Base-by-base conservation (phyloP, 2,113 vertebrate species). In the Rhinichthys klamathensis region DNA sequence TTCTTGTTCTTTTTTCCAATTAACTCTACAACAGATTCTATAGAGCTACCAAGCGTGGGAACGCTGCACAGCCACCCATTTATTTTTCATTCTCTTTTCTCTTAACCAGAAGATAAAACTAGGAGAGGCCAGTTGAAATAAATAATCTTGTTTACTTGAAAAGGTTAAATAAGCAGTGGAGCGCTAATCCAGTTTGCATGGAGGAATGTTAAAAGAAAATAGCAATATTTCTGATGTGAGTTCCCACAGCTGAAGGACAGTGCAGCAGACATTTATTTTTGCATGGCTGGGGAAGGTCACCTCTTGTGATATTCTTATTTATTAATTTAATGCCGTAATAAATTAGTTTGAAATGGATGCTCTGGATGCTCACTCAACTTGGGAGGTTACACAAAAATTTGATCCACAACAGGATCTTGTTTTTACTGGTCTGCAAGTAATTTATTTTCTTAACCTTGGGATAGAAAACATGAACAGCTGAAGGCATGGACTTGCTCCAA, bases 261-360 rank as follows among this genome's bases (percentile, higher is more conserved):
- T 88, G 70, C 49, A 25, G 82, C 21, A 0, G 41, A 41, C 38
- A 91, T 93, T 92, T 89, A 91, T 91, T 91, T 92, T 93, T 92
- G 80, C 41, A 88, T 30, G 83, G 88, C 76, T 87, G 76, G 72
- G 85, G 85, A 92, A 93, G 90, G 87, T 92, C 92, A 94, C 85
- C 87, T 89, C 60, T 87, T 92, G 89, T 91, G 91, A 94, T 92
- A 89, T 85, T 92, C 92, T 85, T 92, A 92, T 93, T 92, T 93
- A 93, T 93, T 95, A 91, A 93, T 93, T 95, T 92, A 94, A 86
- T 89, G 93, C 77, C 88, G 88, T 86, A 92, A 89, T 91, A 93
- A 94, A 94, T 93, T 91, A 88, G 86, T 91, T 87, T 84, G 30
- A 72, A 56, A 82, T 82, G 65, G 30, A 56, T 72, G 30, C 83